These are phyloP conservation scores for Drosophila macrothrix DNA, from an alignment of 2,888 invertebrate genomes.

Conservation along the genomic window DNA sequence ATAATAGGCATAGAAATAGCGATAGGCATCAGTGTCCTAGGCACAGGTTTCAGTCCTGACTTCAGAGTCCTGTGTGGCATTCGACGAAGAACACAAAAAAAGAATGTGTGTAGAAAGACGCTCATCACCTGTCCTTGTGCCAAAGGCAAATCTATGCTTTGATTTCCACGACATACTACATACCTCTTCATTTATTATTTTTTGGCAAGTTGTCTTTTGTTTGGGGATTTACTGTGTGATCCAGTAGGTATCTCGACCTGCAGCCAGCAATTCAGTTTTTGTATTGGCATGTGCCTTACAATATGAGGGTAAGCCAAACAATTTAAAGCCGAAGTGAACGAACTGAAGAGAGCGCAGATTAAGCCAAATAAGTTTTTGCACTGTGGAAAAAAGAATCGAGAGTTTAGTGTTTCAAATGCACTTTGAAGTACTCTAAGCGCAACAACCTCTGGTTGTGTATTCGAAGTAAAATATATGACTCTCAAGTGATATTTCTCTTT, in stretches of 20 bases:
- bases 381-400: background rate
- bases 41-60: conserved; percentile 70
- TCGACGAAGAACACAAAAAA: conserved; percentile 43
- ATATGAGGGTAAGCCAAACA: conserved; percentile 9
- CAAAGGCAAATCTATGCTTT: conserved; percentile 47
- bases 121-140: conserved; percentile 70
- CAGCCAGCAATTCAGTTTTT: conserved; percentile 36
- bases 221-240: conserved; percentile 47
- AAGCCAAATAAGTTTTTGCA: background rate
- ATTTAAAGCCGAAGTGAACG: conserved; percentile 1
- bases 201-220: conserved; percentile 53
- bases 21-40: conserved; percentile 62
- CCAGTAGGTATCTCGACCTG: conserved; percentile 51
- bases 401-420: conserved; percentile 1
- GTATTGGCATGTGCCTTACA: conserved; percentile 50
- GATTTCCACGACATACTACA: conserved; percentile 17
- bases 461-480: background rate
- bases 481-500: background rate
- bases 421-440: conserved; percentile 6
- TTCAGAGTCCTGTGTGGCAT: conserved; percentile 61
- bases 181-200: background rate
- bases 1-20: conserved; percentile 63
- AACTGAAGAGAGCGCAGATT: background rate
- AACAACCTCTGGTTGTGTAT: background rate
- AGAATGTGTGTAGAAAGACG: conserved; percentile 42